Conservation (phyloP, 2,888 invertebrate species). For the Strigamia transsilvanica region DNA sequence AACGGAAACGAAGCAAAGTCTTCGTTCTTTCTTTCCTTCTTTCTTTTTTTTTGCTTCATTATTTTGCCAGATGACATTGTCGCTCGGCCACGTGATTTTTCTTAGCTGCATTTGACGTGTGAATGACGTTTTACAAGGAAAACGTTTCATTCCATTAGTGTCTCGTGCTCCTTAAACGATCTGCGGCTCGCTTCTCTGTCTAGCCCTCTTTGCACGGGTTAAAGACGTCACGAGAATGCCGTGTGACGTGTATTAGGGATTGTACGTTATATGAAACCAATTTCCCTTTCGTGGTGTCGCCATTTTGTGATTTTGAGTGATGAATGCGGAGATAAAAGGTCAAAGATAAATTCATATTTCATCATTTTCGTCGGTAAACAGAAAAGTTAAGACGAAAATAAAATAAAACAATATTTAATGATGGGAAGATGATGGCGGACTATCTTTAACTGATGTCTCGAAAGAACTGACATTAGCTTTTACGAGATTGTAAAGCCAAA, state of each 20-base stretch:
- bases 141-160: constrained; percentile 40
- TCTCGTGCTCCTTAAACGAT: constrained; percentile 28
- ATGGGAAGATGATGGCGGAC: background rate
- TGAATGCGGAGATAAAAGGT: background rate
- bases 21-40: background rate
- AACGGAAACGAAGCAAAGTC: constrained; percentile 31
- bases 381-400: background rate
- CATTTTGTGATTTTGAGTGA: constrained; percentile 42
- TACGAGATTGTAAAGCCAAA: constrained; percentile 13
- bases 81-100: constrained; percentile 28
- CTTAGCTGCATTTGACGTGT: constrained; percentile 21
- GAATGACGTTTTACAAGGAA: constrained; percentile 45
- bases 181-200: background rate
- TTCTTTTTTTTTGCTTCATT: background rate
- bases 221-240: constrained; percentile 13
- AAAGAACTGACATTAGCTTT: background rate
- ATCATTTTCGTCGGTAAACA: background rate
- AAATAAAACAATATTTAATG: no score
- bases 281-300: constrained; percentile 42
- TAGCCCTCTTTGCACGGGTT: background rate
- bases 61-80: constrained; percentile 20
- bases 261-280: constrained; percentile 10
- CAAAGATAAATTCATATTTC: constrained; percentile 38
- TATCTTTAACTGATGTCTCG: background rate
- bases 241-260: constrained; percentile 27